phyloP scores from a whole-genome alignment of 2,888 invertebrate species.

The Meandrusa payeni region DNA sequence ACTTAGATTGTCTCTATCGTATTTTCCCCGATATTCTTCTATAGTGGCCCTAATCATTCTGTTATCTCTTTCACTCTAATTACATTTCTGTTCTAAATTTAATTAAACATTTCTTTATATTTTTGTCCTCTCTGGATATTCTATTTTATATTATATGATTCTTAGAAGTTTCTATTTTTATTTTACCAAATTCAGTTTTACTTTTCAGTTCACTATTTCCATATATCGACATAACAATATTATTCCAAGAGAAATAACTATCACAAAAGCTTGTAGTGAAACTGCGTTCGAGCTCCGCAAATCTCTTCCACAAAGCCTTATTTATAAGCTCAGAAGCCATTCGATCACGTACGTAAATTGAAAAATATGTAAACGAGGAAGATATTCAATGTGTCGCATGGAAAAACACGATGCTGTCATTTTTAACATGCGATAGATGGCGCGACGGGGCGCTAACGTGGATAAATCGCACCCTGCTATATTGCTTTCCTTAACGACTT shows the following conservation, averaged over 20 bases:
- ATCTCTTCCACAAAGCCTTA: slow-evolving; percentile 45
- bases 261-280: slow-evolving; percentile 8
- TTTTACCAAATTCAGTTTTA: too few relatives aligned
- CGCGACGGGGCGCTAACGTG: slow-evolving; percentile 42
- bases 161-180: too few relatives aligned
- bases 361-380: slow-evolving; percentile 68
- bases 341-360: slow-evolving; percentile 60
- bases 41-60: too few relatives aligned
- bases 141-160: too few relatives aligned
- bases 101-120: too few relatives aligned
- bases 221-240: slow-evolving; percentile 7
- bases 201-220: neutral
- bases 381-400: slow-evolving; percentile 62
- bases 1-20: too few relatives aligned
- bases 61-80: too few relatives aligned
- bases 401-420: slow-evolving; percentile 70
- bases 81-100: too few relatives aligned
- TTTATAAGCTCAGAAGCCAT: slow-evolving; percentile 45
- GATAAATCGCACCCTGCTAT: slow-evolving; percentile 67
- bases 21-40: too few relatives aligned
- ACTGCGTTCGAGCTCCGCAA: slow-evolving; percentile 10
- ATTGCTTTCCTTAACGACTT: slow-evolving; percentile 76
- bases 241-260: slow-evolving; percentile 16
- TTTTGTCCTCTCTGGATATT: too few relatives aligned
- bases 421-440: slow-evolving; percentile 68